phyloP scores from a whole-genome alignment of 2,113 vertebrate genomes.

The Bubo scandiacus region DNA sequence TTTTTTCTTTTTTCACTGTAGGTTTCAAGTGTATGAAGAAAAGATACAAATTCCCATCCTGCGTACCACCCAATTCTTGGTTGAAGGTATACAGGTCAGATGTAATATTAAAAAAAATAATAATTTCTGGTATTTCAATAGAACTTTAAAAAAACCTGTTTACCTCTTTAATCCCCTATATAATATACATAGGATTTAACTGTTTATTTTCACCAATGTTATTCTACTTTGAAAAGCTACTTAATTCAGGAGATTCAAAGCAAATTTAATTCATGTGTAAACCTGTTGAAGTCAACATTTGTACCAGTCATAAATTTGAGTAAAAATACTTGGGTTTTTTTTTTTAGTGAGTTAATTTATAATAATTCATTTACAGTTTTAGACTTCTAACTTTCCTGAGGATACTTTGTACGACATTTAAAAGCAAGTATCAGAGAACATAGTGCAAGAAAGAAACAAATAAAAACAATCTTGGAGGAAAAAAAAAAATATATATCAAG shows the following conservation, averaged over 20 bases:
- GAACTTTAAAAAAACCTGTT: not conserved
- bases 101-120: not conserved
- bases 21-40: not conserved
- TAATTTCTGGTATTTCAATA: not conserved
- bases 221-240: not conserved
- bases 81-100: not conserved
- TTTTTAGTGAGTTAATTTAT: not conserved
- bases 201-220: not conserved
- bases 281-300: not conserved
- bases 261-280: not conserved
- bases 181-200: not conserved
- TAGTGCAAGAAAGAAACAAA: not conserved
- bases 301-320: not conserved
- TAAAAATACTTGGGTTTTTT: not conserved
- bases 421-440: not conserved
- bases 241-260: not conserved
- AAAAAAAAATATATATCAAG: not conserved
- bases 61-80: not conserved
- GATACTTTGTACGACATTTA: not conserved
- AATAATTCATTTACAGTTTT: not conserved
- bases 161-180: not conserved
- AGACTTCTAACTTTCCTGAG: not conserved
- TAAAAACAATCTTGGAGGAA: not conserved
- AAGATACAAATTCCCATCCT: accelerated
- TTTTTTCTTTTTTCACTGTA: not conserved